Evolutionary conservation across 2,888 invertebrate genomes (phyloP), one percentile per base, ranked within the genome.

Genomic region (Plebejus anna): DNA sequence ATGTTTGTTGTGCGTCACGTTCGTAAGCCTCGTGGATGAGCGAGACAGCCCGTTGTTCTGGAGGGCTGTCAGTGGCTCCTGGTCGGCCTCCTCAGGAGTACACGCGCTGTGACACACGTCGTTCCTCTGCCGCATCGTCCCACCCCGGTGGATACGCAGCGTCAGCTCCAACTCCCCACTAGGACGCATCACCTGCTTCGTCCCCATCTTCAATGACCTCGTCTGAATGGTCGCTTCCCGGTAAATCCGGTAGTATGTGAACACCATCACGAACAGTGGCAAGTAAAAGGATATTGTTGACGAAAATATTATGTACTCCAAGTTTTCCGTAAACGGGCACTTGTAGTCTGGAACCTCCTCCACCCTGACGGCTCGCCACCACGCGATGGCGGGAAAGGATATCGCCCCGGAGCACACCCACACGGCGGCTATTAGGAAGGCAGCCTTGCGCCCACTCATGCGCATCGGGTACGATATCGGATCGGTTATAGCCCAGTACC

Each of bases 401-500:
- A 99, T 99, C 36, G 98, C 97, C 78, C 98, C 97, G 16, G 99
- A 98, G 88, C 99, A 98, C 59, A 99, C 95, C 99, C 99, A 99
- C 6, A 99, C 99, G 7, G 97, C 96, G 0, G 97, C 97, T 79
- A 99, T 99, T 9, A 99, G 95, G 42, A 97, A 95, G 4, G 96
- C 96, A 0, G 99, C 98, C 78, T 98, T 95, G 78, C 96, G 96
- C 70, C 97, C 96, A 42, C 98, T 98, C 98, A 99, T 99, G 80
- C 97, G 95, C 94, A 97, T 97, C 1, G 99, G 98, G 91, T 99
- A 99, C 75, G 98, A 98, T 81, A 99, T 98, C 0, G 99, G 99
- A 91, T 99, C 99, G 16, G 98, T 99, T 80, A 99, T 99, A 72
- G 99, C 99, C 99, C 99, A 99, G 90, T 99, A 99, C 28, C 99